phyloP scores from a whole-genome alignment of 92 coral and sea anemone species.

The Muricea muricata region DNA sequence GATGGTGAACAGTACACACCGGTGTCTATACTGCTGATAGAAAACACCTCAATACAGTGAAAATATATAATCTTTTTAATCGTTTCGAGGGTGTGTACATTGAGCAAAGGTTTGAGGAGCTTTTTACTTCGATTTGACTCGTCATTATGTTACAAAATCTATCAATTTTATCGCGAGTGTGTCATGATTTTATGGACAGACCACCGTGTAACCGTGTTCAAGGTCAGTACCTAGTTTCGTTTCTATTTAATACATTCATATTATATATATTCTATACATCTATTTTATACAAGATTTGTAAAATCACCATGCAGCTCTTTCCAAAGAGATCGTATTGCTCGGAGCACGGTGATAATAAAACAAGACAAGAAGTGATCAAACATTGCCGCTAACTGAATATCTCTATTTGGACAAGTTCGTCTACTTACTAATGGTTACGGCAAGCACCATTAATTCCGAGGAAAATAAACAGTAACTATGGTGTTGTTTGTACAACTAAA shows the following conservation, averaged over 20 bases:
- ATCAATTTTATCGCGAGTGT: constrained; percentile 44
- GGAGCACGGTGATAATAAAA: background rate
- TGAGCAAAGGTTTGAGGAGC: background rate
- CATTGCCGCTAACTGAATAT: background rate
- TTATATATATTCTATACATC: too few relatives aligned
- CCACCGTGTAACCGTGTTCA: constrained; percentile 50
- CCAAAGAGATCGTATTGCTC: background rate
- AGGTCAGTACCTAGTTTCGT: constrained; percentile 13
- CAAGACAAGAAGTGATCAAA: background rate
- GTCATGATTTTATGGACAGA: constrained; percentile 48
- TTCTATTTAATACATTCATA: background rate
- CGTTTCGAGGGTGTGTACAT: background rate
- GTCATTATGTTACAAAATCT: constrained; percentile 34
- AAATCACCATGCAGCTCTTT: background rate
- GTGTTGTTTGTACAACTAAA: background rate
- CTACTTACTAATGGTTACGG: background rate
- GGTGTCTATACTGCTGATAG: constrained; percentile 9
- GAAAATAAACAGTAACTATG: constrained; percentile 4
- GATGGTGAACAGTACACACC: constrained; percentile 48
- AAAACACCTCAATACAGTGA: background rate
- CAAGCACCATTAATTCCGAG: constrained; percentile 6
- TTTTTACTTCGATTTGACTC: background rate
- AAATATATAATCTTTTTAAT: background rate
- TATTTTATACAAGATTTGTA: too few relatives aligned
- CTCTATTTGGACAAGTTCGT: constrained; percentile 14